These are phyloP conservation scores for Drosophila tanythrix DNA, from an alignment of 2,888 invertebrate genomes.

Conservation along the genomic window DNA sequence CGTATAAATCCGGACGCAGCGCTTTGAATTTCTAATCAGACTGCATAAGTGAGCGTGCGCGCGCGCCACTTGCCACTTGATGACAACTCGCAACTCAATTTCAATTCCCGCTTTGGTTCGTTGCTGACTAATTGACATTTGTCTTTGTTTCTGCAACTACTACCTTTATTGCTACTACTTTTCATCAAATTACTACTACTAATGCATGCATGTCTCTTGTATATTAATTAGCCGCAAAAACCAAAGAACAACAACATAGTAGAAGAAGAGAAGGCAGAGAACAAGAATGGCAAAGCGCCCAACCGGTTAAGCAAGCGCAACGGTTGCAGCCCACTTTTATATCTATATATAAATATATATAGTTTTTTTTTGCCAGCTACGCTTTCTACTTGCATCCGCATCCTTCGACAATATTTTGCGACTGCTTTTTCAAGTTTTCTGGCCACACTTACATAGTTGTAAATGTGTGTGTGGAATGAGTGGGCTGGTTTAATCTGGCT, in stretches of 20 bases:
- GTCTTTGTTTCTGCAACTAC: constrained; percentile 40
- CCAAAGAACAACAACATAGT: constrained; percentile 27
- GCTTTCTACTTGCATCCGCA: constrained; percentile 60
- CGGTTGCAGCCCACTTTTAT: constrained; percentile 53
- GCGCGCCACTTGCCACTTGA: constrained; percentile 47
- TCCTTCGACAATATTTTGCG: constrained; percentile 46
- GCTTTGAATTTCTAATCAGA: constrained; percentile 75
- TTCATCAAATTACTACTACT: constrained; percentile 43
- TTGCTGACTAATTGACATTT: constrained; percentile 67
- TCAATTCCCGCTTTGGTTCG: constrained; percentile 34
- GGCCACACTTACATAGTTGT: constrained; percentile 10
- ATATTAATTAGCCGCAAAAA: constrained; percentile 75
- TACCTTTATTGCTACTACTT: constrained; percentile 34
- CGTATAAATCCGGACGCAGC: constrained; percentile 34
- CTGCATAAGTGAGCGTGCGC: constrained; percentile 16
- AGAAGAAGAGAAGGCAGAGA: constrained; percentile 37
- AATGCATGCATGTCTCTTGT: constrained; percentile 38
- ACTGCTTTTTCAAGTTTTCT: constrained; percentile 26
- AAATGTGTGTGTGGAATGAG: constrained; percentile 8
- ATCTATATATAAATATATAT: neutral
- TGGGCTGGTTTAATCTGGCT: constrained; percentile 13
- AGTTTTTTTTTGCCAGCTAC: constrained; percentile 38
- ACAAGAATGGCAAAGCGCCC: constrained; percentile 36
- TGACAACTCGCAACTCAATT: constrained; percentile 47
- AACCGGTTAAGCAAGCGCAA: constrained; percentile 50